Percentiles rank a stretch among this genome's conserved stretches.
phyloP scores from a whole-genome alignment of 2,888 invertebrate species.

The Caenorhabditis becei region DNA sequence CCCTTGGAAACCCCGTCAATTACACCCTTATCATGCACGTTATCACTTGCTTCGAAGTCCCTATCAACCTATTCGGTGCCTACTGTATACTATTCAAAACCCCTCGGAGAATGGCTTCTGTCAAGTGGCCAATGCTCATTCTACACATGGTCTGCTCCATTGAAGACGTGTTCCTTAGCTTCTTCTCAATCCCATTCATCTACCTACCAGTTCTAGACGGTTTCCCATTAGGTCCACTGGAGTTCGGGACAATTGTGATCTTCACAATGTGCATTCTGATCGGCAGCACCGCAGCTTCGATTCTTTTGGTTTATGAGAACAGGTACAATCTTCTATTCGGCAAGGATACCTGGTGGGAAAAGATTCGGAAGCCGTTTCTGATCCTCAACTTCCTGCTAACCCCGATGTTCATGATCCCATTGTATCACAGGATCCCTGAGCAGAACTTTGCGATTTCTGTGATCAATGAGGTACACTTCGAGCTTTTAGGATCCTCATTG shows the following conservation, averaged over 20 bases:
- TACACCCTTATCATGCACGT: not conserved
- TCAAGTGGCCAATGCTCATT: constrained; percentile 11
- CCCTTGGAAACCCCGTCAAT: not conserved
- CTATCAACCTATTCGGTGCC: constrained; percentile 21
- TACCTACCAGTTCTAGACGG: constrained; percentile 24
- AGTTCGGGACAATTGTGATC: constrained; percentile 2
- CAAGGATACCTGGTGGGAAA: constrained; percentile 4
- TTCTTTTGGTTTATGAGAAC: constrained; percentile 28
- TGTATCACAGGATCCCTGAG: not conserved
- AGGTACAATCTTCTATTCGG: constrained; percentile 14
- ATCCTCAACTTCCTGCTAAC: not conserved
- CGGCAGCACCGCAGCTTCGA: constrained; percentile 5
- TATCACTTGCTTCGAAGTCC: constrained; percentile 7
- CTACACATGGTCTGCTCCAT: constrained; percentile 26
- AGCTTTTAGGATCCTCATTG: not conserved
- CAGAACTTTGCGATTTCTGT: not conserved
- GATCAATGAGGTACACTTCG: not conserved
- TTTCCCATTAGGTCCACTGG: constrained; percentile 22
- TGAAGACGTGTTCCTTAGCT: constrained; percentile 14
- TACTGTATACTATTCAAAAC: constrained; percentile 41
- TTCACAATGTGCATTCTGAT: not conserved
- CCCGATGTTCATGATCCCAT: not conserved
- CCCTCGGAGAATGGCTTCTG: constrained; percentile 24
- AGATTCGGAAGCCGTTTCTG: not conserved
- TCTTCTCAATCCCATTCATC: constrained; percentile 34